A percentile compares a stretch with the other conserved stretches of the same genome.
These are phyloP conservation scores for Nebria brevicollis DNA, from an alignment of 2,888 invertebrate genomes.

Conservation along the genomic window DNA sequence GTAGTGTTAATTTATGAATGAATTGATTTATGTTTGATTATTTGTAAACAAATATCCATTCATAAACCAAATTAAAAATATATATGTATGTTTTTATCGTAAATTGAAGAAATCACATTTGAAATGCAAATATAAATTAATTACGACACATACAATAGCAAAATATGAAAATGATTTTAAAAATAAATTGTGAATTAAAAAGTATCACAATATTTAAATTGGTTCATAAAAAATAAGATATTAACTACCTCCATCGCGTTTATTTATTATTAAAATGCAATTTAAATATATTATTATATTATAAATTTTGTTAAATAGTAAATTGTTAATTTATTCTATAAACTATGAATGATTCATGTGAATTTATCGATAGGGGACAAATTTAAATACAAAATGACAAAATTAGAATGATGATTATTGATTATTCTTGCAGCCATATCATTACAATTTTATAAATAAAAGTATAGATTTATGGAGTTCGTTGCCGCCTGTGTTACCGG, in stretches of 20 bases:
- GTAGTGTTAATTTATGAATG: background rate
- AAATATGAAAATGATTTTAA: too few relatives aligned
- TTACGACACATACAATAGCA: too few relatives aligned
- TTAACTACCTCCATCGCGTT: too few relatives aligned
- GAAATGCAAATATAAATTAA: background rate
- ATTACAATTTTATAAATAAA: background rate
- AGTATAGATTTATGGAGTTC: background rate
- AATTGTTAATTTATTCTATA: background rate
- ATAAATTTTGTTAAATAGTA: too few relatives aligned
- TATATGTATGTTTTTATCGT: background rate
- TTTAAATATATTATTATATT: too few relatives aligned
- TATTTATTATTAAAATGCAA: too few relatives aligned
- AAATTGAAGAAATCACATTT: background rate
- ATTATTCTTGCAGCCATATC: background rate
- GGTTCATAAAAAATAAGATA: too few relatives aligned
- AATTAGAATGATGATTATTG: background rate
- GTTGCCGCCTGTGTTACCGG: constrained; percentile 6
- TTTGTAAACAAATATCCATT: background rate
- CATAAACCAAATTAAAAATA: background rate
- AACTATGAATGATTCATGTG: background rate
- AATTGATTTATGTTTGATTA: background rate
- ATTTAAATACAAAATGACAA: background rate
- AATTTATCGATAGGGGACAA: background rate
- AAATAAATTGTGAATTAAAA: too few relatives aligned
- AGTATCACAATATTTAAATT: too few relatives aligned